These are phyloP conservation scores for Phoronis australis DNA, from an alignment of 2,888 invertebrate species.

Conservation along the genomic window DNA sequence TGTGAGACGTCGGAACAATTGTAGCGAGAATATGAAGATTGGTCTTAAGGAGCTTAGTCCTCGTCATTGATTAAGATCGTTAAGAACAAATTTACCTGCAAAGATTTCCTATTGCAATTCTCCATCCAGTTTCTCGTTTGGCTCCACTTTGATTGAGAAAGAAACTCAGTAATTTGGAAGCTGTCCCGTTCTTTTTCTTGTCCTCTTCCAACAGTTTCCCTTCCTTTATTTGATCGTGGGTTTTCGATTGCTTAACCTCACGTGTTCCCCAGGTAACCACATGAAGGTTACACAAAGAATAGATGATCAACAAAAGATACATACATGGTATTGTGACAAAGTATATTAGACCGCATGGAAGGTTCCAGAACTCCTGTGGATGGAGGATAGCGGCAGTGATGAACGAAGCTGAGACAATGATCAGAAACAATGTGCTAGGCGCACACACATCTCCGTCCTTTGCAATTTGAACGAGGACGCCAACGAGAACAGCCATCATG, in stretches of 20 bases:
- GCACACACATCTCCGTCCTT: conserved; percentile 82
- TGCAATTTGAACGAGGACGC: conserved; percentile 92
- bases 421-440: conserved; percentile 96
- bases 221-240: conserved; percentile 17
- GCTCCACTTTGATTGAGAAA: too few relatives aligned
- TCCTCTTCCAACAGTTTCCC: conserved; percentile 8
- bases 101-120: background rate
- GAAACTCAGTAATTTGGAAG: too few relatives aligned
- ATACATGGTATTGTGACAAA: conserved; percentile 44
- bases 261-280: conserved; percentile 49
- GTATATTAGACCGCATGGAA: conserved; percentile 35
- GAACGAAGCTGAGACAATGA: conserved; percentile 84
- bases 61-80: too few relatives aligned
- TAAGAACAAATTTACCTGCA: background rate
- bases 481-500: conserved; percentile 99
- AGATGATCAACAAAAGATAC: conserved; percentile 46
- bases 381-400: conserved; percentile 87
- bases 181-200: background rate
- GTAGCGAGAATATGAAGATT: too few relatives aligned
- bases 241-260: conserved; percentile 30
- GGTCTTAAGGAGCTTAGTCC: too few relatives aligned
- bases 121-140: too few relatives aligned
- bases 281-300: conserved; percentile 43
- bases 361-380: conserved; percentile 42
- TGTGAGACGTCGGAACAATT: too few relatives aligned